These are phyloP conservation scores for Pterostichus niger DNA, from an alignment of 2,888 invertebrate species.

Conservation along the genomic window DNA sequence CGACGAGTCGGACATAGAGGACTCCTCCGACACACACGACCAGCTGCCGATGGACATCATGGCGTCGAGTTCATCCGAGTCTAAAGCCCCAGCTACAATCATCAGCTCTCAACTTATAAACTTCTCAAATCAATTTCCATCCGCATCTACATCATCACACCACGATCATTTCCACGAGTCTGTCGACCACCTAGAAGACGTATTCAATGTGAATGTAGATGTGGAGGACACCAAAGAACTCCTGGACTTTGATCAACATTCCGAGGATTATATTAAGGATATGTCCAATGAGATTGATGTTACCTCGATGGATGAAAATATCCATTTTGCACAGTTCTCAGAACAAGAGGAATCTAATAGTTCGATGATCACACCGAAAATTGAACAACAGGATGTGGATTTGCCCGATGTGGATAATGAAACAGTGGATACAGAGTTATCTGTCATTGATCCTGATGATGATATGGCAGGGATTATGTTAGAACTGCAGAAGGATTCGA, in stretches of 20 bases:
- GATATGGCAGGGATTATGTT: slow-evolving; percentile 67
- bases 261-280: slow-evolving; percentile 51
- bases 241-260: not conserved
- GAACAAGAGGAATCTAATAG: slow-evolving; percentile 47
- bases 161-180: slow-evolving; percentile 6
- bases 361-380: slow-evolving; percentile 38
- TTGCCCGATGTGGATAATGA: slow-evolving; percentile 21
- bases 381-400: not conserved
- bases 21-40: slow-evolving; percentile 62
- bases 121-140: slow-evolving; percentile 60
- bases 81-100: slow-evolving; percentile 56
- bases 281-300: slow-evolving; percentile 52
- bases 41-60: slow-evolving; percentile 45
- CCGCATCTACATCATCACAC: slow-evolving; percentile 11
- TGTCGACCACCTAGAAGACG: not conserved
- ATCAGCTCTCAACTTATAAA: slow-evolving; percentile 45
- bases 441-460: slow-evolving; percentile 62
- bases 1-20: slow-evolving; percentile 63
- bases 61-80: slow-evolving; percentile 57
- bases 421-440: slow-evolving; percentile 43
- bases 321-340: slow-evolving; percentile 13
- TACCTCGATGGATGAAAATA: slow-evolving; percentile 43
- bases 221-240: slow-evolving; percentile 23
- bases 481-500: slow-evolving; percentile 62
- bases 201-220: not conserved